Evolutionary conservation across 2,113 vertebrate genomes (phyloP).

Genomic region (Myrmecobius fasciatus): DNA sequence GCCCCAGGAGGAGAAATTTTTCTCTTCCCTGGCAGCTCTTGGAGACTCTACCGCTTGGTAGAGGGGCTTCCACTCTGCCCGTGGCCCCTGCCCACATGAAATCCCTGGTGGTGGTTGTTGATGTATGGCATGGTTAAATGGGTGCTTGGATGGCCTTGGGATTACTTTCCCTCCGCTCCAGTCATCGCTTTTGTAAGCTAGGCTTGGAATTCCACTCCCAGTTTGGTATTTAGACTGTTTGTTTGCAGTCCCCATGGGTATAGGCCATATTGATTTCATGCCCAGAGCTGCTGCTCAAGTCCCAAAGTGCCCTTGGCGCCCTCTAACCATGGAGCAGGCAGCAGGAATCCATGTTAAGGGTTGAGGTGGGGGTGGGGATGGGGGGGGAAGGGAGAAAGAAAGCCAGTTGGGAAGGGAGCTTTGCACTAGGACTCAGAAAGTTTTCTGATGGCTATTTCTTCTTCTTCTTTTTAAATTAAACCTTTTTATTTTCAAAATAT

Average conservation of each 20-base stretch:
- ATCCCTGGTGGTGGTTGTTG: neutral
- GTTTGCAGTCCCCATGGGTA: conserved; percentile 60
- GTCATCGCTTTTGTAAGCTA: conserved; percentile 48
- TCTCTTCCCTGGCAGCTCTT: neutral
- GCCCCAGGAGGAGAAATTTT: neutral
- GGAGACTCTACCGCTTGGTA: neutral
- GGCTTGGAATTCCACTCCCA: conserved; percentile 3
- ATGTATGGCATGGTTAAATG: neutral
- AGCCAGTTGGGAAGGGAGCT: conserved; percentile 13
- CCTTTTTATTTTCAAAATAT: too few species aligned
- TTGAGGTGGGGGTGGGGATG: neutral
- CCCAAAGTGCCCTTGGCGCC: conserved; percentile 46
- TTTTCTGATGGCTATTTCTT: neutral
- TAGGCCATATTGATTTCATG: conserved; percentile 40
- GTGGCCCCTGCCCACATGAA: too few species aligned
- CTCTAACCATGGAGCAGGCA: conserved; percentile 19
- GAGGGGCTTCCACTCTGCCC: neutral
- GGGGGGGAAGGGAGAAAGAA: neutral
- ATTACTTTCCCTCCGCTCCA: conserved; percentile 49
- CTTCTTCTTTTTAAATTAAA: too few species aligned
- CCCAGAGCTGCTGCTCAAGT: conserved; percentile 46
- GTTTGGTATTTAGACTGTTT: conserved; percentile 68
- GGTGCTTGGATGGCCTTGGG: conserved; percentile 22
- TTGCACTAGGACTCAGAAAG: neutral
- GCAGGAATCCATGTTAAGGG: conserved; percentile 31